phyloP scores from a whole-genome alignment of 1,140 invertebrate genomes.

The Trissolcus basalis region DNA sequence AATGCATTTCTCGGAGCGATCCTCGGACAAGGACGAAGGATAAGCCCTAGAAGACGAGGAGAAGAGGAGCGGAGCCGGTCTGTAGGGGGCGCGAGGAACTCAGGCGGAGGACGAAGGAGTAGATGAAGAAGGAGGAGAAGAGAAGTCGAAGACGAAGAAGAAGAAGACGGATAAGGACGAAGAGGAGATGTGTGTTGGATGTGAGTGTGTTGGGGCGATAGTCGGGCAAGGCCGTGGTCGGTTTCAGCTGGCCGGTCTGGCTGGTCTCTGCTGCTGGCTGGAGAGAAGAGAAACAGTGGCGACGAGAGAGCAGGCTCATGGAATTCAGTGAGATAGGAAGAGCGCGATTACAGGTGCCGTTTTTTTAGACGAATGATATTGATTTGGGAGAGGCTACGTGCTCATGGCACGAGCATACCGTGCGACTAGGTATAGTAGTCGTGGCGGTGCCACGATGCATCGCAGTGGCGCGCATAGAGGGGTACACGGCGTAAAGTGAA shows the following conservation, averaged over 20 bases:
- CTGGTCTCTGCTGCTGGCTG: not conserved
- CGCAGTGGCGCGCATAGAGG: constrained; percentile 62
- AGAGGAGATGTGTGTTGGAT: not conserved
- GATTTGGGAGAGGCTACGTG: constrained; percentile 75
- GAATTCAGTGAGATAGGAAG: constrained; percentile 56
- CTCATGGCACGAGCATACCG: constrained; percentile 73
- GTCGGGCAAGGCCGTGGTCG: constrained; percentile 51
- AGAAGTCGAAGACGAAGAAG: not conserved
- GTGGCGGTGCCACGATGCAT: constrained; percentile 67
- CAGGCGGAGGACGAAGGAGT: not conserved
- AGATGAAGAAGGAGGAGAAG: not conserved
- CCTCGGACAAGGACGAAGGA: constrained; percentile 17
- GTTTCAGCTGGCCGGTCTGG: constrained; percentile 16
- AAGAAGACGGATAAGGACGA: constrained; percentile 5
- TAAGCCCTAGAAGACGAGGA: constrained; percentile 1
- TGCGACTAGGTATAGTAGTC: constrained; percentile 66
- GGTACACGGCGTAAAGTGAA: constrained; percentile 54
- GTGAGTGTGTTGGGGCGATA: constrained; percentile 29
- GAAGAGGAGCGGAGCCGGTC: not conserved
- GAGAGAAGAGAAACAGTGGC: not conserved
- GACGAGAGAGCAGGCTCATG: constrained; percentile 21
- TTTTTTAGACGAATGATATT: constrained; percentile 75
- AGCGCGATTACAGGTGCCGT: constrained; percentile 64
- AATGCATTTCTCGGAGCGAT: constrained; percentile 14
- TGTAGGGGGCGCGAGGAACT: not conserved